Percentiles rank a stretch among this genome's conserved stretches.
phyloP scores from a whole-genome alignment of 2,113 vertebrate genomes.

The Poicephalus gulielmi region DNA sequence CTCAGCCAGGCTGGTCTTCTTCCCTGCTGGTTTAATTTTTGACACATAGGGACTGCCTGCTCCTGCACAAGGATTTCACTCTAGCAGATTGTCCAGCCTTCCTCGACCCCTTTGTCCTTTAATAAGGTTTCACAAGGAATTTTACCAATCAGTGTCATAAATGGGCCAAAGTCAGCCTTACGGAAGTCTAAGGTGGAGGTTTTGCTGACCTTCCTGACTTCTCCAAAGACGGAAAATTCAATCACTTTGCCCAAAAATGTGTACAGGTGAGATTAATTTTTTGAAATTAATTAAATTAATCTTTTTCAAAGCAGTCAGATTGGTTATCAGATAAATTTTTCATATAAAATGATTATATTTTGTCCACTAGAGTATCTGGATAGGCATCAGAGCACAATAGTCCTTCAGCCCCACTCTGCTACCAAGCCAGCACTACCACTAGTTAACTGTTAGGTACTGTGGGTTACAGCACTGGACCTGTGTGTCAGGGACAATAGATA shows the following conservation, averaged over 20 bases:
- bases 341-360: background rate
- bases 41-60: background rate
- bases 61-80: background rate
- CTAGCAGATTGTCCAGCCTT: background rate
- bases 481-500: no score
- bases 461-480: background rate
- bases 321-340: background rate
- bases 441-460: fast-evolving
- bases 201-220: background rate
- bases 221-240: background rate
- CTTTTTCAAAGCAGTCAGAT: background rate
- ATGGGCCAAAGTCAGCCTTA: background rate
- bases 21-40: background rate
- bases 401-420: background rate
- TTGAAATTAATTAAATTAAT: background rate
- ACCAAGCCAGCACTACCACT: background rate
- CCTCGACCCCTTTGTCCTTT: background rate
- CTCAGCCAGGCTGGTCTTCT: background rate
- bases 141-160: background rate
- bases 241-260: background rate
- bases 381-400: background rate
- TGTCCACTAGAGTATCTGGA: background rate
- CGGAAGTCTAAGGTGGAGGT: background rate
- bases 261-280: background rate
- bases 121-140: background rate